Percentiles rank a stretch among this genome's conserved stretches.
Conservation (phyloP, 2,888 invertebrate species). For the Synanthedon formicaeformis region DNA sequence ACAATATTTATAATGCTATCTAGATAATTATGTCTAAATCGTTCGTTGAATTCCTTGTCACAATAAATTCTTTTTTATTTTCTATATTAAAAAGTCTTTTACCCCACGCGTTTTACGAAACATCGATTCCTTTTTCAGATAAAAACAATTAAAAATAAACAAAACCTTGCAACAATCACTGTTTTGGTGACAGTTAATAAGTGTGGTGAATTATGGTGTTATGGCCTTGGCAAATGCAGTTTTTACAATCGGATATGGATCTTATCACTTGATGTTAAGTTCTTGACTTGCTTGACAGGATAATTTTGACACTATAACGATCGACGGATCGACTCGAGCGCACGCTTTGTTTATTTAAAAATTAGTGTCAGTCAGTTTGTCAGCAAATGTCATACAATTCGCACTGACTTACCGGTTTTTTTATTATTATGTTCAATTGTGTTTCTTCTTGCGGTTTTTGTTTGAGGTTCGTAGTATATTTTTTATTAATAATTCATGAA, state of each 20-base stretch:
- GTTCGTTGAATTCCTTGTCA: too few species aligned
- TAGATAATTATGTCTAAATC: too few species aligned
- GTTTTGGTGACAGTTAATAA: not conserved
- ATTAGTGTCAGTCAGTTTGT: conserved; percentile 6
- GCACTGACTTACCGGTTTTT: conserved; percentile 9
- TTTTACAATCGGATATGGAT: too few species aligned
- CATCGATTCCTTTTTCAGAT: too few species aligned
- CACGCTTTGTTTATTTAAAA: conserved; percentile 2
- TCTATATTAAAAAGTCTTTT: too few species aligned
- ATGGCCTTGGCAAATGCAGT: not conserved
- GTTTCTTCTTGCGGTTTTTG: conserved; percentile 1
- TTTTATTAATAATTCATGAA: too few species aligned
- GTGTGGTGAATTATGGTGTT: not conserved
- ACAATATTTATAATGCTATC: too few species aligned
- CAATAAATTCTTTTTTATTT: too few species aligned
- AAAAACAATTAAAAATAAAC: too few species aligned
- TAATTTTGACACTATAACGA: not conserved
- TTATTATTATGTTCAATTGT: conserved; percentile 7
- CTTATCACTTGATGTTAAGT: not conserved
- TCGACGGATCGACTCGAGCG: conserved; percentile 3
- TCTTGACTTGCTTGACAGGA: not conserved
- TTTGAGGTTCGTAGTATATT: not conserved
- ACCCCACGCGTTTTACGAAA: too few species aligned
- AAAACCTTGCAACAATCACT: not conserved
- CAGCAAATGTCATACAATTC: conserved; percentile 9